Conservation (phyloP, 2,113 vertebrate species). For the Damaliscus lunatus region DNA sequence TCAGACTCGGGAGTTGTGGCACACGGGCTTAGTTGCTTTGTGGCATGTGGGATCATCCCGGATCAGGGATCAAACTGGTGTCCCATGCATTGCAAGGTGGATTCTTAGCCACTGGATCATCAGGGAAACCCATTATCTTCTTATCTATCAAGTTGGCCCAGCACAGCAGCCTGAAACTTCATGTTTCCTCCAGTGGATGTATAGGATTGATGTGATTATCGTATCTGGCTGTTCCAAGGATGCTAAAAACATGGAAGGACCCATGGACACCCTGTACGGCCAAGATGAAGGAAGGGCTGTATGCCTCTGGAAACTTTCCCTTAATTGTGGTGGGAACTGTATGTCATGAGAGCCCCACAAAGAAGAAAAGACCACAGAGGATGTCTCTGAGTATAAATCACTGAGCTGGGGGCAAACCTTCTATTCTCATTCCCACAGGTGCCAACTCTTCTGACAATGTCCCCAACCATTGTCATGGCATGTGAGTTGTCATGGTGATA, state of each 20-base stretch:
- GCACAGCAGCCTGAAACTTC: not conserved
- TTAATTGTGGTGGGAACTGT: not conserved
- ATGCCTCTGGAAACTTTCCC: not conserved
- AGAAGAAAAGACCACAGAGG: not conserved
- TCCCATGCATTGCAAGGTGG: not conserved
- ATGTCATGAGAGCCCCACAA: not conserved
- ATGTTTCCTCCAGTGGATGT: not conserved
- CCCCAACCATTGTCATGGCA: not conserved
- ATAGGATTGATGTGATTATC: not conserved
- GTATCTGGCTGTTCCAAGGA: not conserved
- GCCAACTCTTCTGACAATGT: not conserved
- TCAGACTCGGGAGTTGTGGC: not conserved
- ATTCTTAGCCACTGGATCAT: not conserved
- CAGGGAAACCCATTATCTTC: not conserved
- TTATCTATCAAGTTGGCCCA: not conserved
- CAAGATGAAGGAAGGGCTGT: not conserved
- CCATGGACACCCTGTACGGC: no score
- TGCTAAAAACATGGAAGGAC: not conserved
- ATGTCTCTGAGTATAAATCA: not conserved
- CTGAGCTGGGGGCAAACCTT: not conserved
- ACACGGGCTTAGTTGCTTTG: not conserved
- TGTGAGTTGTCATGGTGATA: not conserved
- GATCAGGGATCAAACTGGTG: not conserved
- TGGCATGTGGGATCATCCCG: not conserved
- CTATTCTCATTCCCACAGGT: not conserved